These are phyloP conservation scores for Cetoscarus ocellatus DNA, from an alignment of 2,797 vertebrate genomes.

Conservation along the genomic window DNA sequence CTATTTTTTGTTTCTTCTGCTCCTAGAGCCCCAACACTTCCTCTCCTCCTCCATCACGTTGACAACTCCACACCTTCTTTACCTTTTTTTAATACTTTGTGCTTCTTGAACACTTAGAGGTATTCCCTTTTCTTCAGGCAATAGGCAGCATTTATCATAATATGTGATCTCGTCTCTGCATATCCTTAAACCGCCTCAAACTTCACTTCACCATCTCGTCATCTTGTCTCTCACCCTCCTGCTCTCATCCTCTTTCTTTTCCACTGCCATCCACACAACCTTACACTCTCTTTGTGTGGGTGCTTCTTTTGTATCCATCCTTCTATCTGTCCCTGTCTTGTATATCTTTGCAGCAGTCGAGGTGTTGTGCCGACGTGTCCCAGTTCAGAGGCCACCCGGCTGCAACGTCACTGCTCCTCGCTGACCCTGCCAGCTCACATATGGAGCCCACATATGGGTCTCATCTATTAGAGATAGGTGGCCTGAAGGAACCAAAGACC, in stretches of 20 bases:
- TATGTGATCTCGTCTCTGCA: slow-evolving; percentile 58
- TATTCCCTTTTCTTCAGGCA: slow-evolving; percentile 51
- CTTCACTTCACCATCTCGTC: slow-evolving; percentile 64
- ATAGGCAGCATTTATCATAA: slow-evolving; percentile 62
- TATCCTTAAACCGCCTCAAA: slow-evolving; percentile 62
- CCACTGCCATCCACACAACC: slow-evolving; percentile 65
- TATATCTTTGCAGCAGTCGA: slow-evolving; percentile 72
- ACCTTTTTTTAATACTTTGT: slow-evolving; percentile 35
- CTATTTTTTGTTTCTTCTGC: slow-evolving; percentile 38
- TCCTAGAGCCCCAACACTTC: slow-evolving; percentile 40
- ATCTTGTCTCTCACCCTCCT: slow-evolving; percentile 61
- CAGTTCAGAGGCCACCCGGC: slow-evolving; percentile 71
- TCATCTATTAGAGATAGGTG: slow-evolving; percentile 79
- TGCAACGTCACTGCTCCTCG: slow-evolving; percentile 50
- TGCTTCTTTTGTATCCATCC: slow-evolving; percentile 29
- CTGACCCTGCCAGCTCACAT: slow-evolving; percentile 74
- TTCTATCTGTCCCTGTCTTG: slow-evolving; percentile 63
- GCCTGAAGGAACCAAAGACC: slow-evolving; percentile 55
- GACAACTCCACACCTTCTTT: slow-evolving; percentile 35
- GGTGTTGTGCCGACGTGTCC: slow-evolving; percentile 65
- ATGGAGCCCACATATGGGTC: slow-evolving; percentile 79
- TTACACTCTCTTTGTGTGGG: slow-evolving; percentile 14
- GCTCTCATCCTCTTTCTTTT: slow-evolving; percentile 61
- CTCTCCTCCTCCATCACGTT: slow-evolving; percentile 40
- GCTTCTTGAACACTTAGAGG: slow-evolving; percentile 48